Percentiles rank a stretch among this genome's conserved stretches.
Conservation (phyloP, 2,113 vertebrate species). For the Ptyas mucosa region DNA sequence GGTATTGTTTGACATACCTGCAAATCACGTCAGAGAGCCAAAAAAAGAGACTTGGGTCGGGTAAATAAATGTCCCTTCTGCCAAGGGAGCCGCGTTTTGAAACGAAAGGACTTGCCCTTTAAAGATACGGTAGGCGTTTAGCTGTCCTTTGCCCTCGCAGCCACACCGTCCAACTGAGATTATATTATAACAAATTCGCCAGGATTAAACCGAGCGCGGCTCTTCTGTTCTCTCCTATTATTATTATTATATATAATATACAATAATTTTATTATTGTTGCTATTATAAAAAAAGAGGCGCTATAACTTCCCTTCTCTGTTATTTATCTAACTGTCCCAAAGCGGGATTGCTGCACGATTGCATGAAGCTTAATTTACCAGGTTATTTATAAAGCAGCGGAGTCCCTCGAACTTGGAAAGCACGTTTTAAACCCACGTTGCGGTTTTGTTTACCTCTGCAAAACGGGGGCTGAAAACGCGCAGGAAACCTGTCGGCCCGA, state of each 20-base stretch:
- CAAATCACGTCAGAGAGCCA: not conserved
- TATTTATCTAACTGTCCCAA: not conserved
- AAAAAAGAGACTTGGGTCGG: not conserved
- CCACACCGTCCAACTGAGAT: not conserved
- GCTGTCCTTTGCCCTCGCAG: constrained; percentile 19
- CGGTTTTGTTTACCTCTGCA: not conserved
- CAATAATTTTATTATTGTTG: too few relatives aligned
- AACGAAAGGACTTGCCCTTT: not conserved
- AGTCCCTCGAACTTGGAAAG: not conserved
- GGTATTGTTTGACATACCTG: not conserved
- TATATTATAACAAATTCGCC: not conserved
- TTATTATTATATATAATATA: not conserved
- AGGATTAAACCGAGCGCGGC: not conserved
- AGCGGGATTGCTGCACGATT: not conserved
- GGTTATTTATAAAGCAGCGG: not conserved
- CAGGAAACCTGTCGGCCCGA: not conserved
- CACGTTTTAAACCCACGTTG: not conserved
- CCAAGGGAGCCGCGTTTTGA: not conserved
- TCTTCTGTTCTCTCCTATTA: not conserved
- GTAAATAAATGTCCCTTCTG: not conserved
- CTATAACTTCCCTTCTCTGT: not conserved
- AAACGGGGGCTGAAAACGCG: not conserved
- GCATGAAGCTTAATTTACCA: not conserved
- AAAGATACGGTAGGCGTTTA: not conserved
- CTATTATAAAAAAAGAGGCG: not conserved